Evolutionary conservation across 2,113 vertebrate species (phyloP), one percentile per base, ranked within the genome.

Genomic region (Haplochromis vanheusdeni): DNA sequence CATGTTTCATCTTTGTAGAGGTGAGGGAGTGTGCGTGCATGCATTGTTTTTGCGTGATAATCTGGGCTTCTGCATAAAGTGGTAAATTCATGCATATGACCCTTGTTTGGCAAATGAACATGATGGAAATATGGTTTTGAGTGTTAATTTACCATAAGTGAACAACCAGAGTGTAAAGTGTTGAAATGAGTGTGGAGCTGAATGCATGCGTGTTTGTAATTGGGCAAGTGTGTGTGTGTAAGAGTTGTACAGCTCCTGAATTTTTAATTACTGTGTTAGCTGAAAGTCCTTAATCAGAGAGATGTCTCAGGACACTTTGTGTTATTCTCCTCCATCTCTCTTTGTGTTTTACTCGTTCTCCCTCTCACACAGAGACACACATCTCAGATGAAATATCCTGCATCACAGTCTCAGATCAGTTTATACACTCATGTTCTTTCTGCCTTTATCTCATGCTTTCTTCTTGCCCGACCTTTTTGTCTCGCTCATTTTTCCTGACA

Each of bases 1-100:
- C 98, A 3, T 99, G 98, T 94, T 99, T 99, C 96, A 98, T 99
- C 95, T 99, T 99, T 89, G 96, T 99, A 68, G 98, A 99, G 98
- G 98, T 99, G 95, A 96, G 98, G 56, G 33, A 11, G 19, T 55
- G 10, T 13, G 40, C 51, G 19, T 31, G 11, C 11, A 11, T 54
- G 19, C 37, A 16, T 37, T 47, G 60, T 84, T n/a, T 80, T 31
- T 40, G 7, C 21, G 2, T 55, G 28, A 80, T 83, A 23, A 75
- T 84, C 4, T 33, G 40, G 6, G 9, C 14, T 13, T 77, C n/a
- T 7, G n/a, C 23, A 47, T 42, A 8, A 58, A 49, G 3, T 70
- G 45, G 42, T 11, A 58, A 23, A 33, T 60, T 23, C 6, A 19
- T 62, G 8, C 13, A 37, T 11, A 60, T 81, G 49, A 51, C 73